These are phyloP conservation scores for Upupa epops DNA, from an alignment of 2,113 vertebrate species.

Conservation along the genomic window DNA sequence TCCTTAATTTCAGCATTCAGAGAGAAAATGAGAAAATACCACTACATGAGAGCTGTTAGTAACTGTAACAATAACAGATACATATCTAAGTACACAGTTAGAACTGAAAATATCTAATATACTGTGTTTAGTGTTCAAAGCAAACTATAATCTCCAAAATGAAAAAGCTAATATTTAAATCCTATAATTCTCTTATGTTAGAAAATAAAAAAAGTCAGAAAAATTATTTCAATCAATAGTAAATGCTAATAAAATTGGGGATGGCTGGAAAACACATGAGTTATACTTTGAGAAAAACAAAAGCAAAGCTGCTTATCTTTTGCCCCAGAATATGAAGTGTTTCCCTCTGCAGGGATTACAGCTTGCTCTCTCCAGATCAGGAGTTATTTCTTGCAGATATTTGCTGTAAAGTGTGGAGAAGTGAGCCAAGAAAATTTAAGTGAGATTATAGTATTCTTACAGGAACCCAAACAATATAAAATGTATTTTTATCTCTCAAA, in stretches of 20 bases:
- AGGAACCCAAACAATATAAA: neutral
- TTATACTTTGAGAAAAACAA: slow-evolving; percentile 18
- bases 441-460: neutral
- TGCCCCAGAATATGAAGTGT: slow-evolving; percentile 1
- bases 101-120: neutral
- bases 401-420: neutral
- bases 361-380: neutral
- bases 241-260: neutral
- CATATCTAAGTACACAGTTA: neutral
- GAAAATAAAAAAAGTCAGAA: neutral
- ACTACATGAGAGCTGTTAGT: neutral
- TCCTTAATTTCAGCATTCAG: neutral
- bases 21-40: neutral
- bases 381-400: neutral
- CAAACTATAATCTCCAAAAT: neutral
- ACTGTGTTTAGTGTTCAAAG: neutral
- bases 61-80: neutral
- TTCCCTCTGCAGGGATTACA: neutral
- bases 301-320: neutral
- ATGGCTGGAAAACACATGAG: neutral
- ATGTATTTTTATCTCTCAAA: slow-evolving; percentile 14
- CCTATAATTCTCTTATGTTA: neutral
- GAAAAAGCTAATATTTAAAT: neutral
- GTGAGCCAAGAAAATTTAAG: neutral
- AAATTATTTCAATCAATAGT: neutral